Base-by-base conservation (phyloP, 1,140 invertebrate genomes). In the Philotrypesis tridentata region DNA sequence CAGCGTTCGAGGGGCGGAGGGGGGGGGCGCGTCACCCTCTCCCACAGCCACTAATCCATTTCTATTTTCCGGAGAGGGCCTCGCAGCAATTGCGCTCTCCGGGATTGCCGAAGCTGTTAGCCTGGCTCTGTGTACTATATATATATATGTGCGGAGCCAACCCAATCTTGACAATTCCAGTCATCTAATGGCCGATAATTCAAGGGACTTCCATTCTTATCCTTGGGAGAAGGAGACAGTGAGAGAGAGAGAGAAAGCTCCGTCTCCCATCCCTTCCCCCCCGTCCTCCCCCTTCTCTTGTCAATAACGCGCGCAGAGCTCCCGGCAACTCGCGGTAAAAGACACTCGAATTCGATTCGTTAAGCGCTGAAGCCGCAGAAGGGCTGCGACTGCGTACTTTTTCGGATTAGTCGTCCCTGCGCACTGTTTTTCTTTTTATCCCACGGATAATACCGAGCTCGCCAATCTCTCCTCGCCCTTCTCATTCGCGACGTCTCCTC, bases 181-280 rank as follows among this genome's bases (percentile, higher is more conserved):
- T 81, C 73, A 81, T 81, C 79, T 81, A 81, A 81, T 81, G 79
- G 72, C 72, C 72, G 65, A 68, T 68, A 75, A 70, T 81, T 75
- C 72, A 75, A 75, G 79, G 63, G 72, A 37, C 48, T 72, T 75
- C 37, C 73, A 63, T 75, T 75, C 73, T 25, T 12, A 63, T 37
- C 60, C 73, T 27, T 11, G 27, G 11, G 29, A 9, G 14, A 11
- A 60, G 14, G 55, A 23, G 55, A 23, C 9, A 65, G 61, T 6
- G 12, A 68, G 25, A 5, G 29, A 68, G 27, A 71, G 68, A 37
- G 33, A 25, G 68, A 37, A 21, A 40, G 68, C n/a, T n/a, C n/a
- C n/a, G n/a, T n/a, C n/a, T n/a, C 33, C 33, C 9, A 37, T n/a
- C 33, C 33, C 33, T 5, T 37, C 33, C 33, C 3, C 33, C 33